These are phyloP conservation scores for Zaprionus inermis DNA, from an alignment of 1,140 invertebrate species.

Conservation along the genomic window DNA sequence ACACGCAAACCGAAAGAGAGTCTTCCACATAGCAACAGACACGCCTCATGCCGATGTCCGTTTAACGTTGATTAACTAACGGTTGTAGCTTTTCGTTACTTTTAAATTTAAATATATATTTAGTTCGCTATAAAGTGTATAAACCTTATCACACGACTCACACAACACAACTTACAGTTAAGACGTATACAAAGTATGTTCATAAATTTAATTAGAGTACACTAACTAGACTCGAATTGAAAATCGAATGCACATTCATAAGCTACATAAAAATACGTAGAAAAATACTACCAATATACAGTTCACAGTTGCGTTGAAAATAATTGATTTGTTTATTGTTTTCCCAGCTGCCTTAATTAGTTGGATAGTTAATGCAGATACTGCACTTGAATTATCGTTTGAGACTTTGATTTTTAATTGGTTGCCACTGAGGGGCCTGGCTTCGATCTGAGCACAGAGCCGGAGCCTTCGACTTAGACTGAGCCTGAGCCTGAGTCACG, in stretches of 20 bases:
- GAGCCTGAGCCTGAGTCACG: slow-evolving; percentile 47
- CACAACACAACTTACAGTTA: slow-evolving; percentile 40
- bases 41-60: slow-evolving; percentile 28
- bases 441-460: slow-evolving; percentile 19
- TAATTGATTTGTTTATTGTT: slow-evolving; percentile 47
- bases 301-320: slow-evolving; percentile 42
- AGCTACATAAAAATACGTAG: slow-evolving; percentile 22
- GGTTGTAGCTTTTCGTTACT: slow-evolving; percentile 12
- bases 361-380: slow-evolving; percentile 6
- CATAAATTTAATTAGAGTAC: slow-evolving; percentile 60
- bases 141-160: neutral
- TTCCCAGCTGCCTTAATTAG: slow-evolving; percentile 2
- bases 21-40: slow-evolving; percentile 33
- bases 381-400: slow-evolving; percentile 15
- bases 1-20: too few relatives aligned
- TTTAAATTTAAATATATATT: neutral
- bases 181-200: slow-evolving; percentile 4
- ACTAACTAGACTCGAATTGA: slow-evolving; percentile 63
- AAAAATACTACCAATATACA: slow-evolving; percentile 41
- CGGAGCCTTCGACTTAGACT: neutral
- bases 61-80: slow-evolving; percentile 19
- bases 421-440: slow-evolving; percentile 21
- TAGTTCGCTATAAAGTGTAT: neutral
- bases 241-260: slow-evolving; percentile 39
- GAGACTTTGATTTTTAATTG: slow-evolving; percentile 12